Percentiles rank a stretch among this genome's conserved stretches.
These are phyloP conservation scores for Uromys caudimaculatus DNA, from an alignment of 2,797 vertebrate species.

Conservation along the genomic window DNA sequence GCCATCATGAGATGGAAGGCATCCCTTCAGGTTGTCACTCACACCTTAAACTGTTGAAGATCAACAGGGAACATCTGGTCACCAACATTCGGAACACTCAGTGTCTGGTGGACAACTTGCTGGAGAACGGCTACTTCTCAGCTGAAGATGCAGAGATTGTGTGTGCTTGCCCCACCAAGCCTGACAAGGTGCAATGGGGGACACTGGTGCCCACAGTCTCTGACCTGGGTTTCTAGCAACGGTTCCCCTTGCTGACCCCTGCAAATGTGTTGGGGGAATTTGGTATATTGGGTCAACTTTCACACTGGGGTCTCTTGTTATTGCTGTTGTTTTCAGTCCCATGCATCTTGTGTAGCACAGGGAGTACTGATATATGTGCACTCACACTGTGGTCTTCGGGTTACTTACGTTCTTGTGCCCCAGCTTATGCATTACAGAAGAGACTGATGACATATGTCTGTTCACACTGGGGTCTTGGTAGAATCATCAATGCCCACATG, in stretches of 20 bases:
- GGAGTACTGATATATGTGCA: too few relatives aligned
- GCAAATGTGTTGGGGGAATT: background rate
- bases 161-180: slow-evolving; percentile 89
- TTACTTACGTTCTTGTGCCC: background rate
- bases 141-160: slow-evolving; percentile 94
- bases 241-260: background rate
- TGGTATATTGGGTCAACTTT: background rate
- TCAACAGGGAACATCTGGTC: slow-evolving; percentile 92
- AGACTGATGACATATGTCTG: background rate
- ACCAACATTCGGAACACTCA: slow-evolving; percentile 90
- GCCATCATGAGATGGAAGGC: slow-evolving; percentile 62
- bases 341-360: background rate
- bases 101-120: slow-evolving; percentile 95
- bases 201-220: fast-evolving
- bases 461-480: background rate
- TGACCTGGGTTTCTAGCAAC: background rate
- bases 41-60: slow-evolving; percentile 87
- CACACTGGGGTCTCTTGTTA: too few relatives aligned
- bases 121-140: slow-evolving; percentile 91
- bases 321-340: background rate
- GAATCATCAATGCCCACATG: background rate
- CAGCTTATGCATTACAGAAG: background rate
- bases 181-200: slow-evolving; percentile 90
- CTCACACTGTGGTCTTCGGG: background rate
- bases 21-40: background rate